Evolutionary conservation across 2,888 invertebrate species (phyloP).

Genomic region (Idaea aversata): DNA sequence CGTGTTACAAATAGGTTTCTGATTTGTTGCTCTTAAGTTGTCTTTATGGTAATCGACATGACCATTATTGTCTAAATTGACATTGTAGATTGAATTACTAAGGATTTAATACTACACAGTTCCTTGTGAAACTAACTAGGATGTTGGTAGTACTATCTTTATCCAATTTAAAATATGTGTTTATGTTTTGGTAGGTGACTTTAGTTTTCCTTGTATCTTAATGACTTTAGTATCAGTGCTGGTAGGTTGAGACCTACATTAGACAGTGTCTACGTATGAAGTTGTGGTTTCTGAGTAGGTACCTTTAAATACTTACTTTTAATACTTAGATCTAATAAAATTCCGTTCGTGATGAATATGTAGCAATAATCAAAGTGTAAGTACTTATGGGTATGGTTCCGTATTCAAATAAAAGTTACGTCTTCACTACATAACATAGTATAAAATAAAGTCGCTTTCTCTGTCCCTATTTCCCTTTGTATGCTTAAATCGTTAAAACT

Average conservation of each 20-base stretch:
- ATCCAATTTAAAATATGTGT: constrained; percentile 18
- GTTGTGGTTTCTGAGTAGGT: constrained; percentile 43
- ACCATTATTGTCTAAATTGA: neutral
- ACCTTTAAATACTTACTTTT: constrained; percentile 9
- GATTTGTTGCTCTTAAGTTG: neutral
- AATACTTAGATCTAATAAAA: neutral
- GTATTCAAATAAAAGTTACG: no score
- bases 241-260: constrained; percentile 52
- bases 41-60: neutral
- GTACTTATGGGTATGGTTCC: neutral
- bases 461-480: no score
- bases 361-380: neutral
- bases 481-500: no score
- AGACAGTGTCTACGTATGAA: constrained; percentile 35
- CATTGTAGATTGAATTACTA: neutral
- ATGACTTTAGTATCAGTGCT: constrained; percentile 53
- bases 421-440: no score
- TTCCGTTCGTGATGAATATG: neutral
- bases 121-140: neutral
- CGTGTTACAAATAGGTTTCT: neutral
- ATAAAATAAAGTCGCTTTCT: no score
- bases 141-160: neutral
- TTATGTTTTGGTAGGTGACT: constrained; percentile 9
- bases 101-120: neutral
- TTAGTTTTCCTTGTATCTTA: constrained; percentile 48